Evolutionary conservation across 2,797 vertebrate genomes (phyloP).

Genomic region (Enoplosus armatus): DNA sequence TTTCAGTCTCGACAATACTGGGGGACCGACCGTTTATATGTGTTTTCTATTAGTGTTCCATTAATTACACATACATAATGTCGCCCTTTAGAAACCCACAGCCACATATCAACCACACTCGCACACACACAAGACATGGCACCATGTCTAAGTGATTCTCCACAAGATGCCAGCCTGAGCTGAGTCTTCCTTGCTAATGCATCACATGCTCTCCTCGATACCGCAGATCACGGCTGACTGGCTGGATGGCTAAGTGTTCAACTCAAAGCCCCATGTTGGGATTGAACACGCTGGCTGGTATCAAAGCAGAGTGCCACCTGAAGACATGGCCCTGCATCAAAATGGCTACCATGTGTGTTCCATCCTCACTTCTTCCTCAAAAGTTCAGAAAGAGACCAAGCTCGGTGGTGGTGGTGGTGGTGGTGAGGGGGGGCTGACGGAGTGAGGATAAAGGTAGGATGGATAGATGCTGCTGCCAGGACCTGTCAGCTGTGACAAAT

Average conservation of each 20-base stretch:
- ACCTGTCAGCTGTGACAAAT: conserved; percentile 84
- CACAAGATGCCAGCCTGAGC: conserved; percentile 45
- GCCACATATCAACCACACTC: background rate
- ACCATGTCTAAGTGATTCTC: conserved; percentile 62
- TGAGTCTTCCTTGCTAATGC: conserved; percentile 58
- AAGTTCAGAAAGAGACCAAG: conserved; percentile 42
- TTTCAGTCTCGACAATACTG: too few relatives aligned
- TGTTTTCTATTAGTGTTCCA: background rate
- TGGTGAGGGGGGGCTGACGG: conserved; percentile 62
- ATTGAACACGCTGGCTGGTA: conserved; percentile 41
- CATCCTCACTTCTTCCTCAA: conserved; percentile 36
- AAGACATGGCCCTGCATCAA: conserved; percentile 50
- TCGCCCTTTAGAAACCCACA: background rate
- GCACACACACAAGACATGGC: conserved; percentile 13
- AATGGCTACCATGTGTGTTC: conserved; percentile 27
- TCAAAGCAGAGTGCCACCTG: conserved; percentile 16
- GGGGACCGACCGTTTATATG: too few relatives aligned
- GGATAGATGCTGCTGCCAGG: conserved; percentile 80
- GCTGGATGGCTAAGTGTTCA: conserved; percentile 43
- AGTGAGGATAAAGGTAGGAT: conserved; percentile 76
- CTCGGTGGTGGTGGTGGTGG: conserved; percentile 10
- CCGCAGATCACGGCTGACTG: conserved; percentile 42
- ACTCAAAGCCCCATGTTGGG: conserved; percentile 43
- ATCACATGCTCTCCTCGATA: conserved; percentile 28
- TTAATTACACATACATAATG: background rate